These are phyloP conservation scores for Pantelozetes paolii DNA, from an alignment of 2,888 invertebrate species.

Conservation along the genomic window DNA sequence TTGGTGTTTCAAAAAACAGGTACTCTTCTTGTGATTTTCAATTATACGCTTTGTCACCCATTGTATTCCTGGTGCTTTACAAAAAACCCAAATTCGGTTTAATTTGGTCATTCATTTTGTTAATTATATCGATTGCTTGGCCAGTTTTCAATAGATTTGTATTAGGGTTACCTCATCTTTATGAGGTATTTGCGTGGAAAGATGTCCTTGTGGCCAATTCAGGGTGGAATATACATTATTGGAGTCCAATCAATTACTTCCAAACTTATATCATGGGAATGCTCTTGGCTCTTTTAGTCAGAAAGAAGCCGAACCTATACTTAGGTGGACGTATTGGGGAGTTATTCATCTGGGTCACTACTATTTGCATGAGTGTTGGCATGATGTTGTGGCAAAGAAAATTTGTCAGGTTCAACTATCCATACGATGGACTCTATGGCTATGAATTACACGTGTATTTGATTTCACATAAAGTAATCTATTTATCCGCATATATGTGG, in stretches of 20 bases:
- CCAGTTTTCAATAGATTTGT: neutral
- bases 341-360: neutral
- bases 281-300: neutral
- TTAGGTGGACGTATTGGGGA: conserved; percentile 19
- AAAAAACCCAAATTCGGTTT: conserved; percentile 23
- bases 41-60: conserved; percentile 32
- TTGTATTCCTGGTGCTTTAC: conserved; percentile 10
- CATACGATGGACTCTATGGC: neutral
- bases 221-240: too few species aligned
- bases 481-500: neutral
- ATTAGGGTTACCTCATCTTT: neutral
- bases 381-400: neutral
- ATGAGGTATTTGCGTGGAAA: too few species aligned
- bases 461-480: neutral
- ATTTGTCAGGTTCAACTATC: neutral
- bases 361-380: neutral
- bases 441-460: neutral
- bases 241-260: too few species aligned
- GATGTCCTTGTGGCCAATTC: too few species aligned
- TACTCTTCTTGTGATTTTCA: conserved; percentile 10
- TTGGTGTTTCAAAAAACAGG: too few species aligned
- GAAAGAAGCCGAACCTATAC: conserved; percentile 2
- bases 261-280: conserved; percentile 4
- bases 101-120: neutral
- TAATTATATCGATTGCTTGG: neutral